Conservation (phyloP, 2,113 vertebrate species). For the Aphyosemion australe region DNA sequence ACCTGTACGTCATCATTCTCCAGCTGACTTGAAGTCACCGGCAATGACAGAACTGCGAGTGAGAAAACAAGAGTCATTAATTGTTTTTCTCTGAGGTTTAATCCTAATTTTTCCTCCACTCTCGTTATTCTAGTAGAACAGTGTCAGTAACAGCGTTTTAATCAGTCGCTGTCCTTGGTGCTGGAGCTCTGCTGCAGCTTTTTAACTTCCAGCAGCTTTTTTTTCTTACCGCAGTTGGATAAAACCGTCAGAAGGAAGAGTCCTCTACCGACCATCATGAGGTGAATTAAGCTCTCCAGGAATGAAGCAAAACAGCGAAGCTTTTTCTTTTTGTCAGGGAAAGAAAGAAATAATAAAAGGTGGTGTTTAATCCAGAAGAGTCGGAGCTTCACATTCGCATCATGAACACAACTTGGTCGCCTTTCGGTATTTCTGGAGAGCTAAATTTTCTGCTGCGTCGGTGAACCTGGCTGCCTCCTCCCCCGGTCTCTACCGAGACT, state of each 20-base stretch:
- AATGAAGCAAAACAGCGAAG: conserved; percentile 45
- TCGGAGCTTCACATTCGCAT: conserved; percentile 54
- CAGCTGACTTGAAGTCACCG: conserved; percentile 70
- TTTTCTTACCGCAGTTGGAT: conserved; percentile 74
- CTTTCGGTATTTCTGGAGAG: conserved; percentile 62
- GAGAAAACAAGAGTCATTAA: conserved; percentile 1
- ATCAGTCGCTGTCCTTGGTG: conserved; percentile 75
- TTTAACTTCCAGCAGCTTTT: not conserved
- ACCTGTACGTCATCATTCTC: conserved; percentile 78
- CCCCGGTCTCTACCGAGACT: conserved; percentile 37
- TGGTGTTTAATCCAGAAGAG: not conserved
- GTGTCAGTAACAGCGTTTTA: no score
- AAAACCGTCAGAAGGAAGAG: conserved; percentile 59
- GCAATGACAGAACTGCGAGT: conserved; percentile 73
- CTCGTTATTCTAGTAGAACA: no score
- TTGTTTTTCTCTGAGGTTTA: not conserved
- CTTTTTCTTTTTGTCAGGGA: not conserved
- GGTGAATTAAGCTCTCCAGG: conserved; percentile 53
- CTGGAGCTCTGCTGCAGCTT: conserved; percentile 52
- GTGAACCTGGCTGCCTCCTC: conserved; percentile 26
- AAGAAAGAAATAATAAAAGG: not conserved
- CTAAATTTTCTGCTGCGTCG: conserved; percentile 43
- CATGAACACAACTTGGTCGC: conserved; percentile 49
- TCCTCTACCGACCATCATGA: conserved; percentile 70
- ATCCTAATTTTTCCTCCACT: no score